Base-by-base conservation (phyloP, 2,797 vertebrate species). In the Emys orbicularis region DNA sequence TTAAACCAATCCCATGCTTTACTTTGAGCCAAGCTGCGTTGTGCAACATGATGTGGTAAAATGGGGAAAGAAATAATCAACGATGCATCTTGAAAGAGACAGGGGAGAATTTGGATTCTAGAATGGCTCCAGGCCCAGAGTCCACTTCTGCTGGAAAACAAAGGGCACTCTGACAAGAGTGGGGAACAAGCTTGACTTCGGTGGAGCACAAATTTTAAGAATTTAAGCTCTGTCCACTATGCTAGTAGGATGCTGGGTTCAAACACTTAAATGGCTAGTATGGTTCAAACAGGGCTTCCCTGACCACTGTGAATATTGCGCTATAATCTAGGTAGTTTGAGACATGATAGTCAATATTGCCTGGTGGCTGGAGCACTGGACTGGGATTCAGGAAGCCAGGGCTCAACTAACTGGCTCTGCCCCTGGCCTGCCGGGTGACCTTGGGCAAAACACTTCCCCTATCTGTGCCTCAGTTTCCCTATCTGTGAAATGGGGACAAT, bases 41-140 rank as follows among this genome's bases (percentile, higher is more conserved):
- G 27, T 31, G 87, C n/a, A 37, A 10, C 41, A 21, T 12, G 93
- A 61, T 84, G 86, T 54, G 76, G 76, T 76, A 49, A 44, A 49
- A 56, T 9, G 84, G 84, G 41, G 41, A 68, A 27, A 29, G 92
- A 23, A 85, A 84, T 86, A 1, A 68, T 23, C 27, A 16, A 5
- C 4, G 37, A 12, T 72, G 3, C n/a, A 68, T 19, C 34, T 83
- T 49, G 54, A 27, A 13, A 34, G 25, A 68, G 25, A 27, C 61
- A n/a, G n/a, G 92, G 83, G 68, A 92, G 95, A 91, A 91, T 94
- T 91, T 84, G 87, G 50, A 25, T 25, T 97, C 88, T 50, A 29
- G 27, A 12, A 2, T 72, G 44, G 44, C 44, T 44, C 44, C 44
- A 44, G 44, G 44, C 44, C 19, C 9, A 21, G 18, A 18, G 15